A percentile compares a stretch with the other conserved stretches of the same genome.
Conservation (phyloP, 2,113 vertebrate genomes). For the Gallinago jamesoni region DNA sequence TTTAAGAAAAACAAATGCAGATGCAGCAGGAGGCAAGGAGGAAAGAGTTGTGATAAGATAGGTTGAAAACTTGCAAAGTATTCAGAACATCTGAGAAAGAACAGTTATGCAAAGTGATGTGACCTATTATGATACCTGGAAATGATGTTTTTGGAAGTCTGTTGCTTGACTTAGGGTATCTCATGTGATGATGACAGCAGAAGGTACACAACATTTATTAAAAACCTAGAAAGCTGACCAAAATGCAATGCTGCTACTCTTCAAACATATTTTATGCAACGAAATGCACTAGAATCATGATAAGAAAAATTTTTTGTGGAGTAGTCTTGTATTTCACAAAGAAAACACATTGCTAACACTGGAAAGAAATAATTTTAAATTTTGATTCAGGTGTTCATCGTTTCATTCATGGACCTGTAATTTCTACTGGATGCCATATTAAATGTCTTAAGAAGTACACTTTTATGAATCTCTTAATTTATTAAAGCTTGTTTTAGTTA, state of each 20-base stretch:
- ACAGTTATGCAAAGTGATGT: not conserved
- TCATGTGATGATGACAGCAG: not conserved
- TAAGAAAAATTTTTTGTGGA: not conserved
- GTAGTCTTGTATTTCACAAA: not conserved
- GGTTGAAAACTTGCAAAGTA: not conserved
- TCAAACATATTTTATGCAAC: not conserved
- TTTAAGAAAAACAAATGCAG: not conserved
- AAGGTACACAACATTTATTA: not conserved
- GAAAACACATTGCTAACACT: not conserved
- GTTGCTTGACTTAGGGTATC: not conserved
- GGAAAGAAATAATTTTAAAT: not conserved
- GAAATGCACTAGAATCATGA: not conserved
- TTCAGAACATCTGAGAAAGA: not conserved
- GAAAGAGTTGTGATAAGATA: not conserved
- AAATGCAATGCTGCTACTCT: not conserved
- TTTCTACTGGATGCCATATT: not conserved
- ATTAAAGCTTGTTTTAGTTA: not conserved
- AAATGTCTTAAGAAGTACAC: not conserved
- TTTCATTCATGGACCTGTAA: conserved; percentile 11
- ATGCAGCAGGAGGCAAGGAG: not conserved
- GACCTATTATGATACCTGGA: not conserved
- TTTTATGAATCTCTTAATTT: not conserved
- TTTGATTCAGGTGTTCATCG: not conserved
- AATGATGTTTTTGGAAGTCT: not conserved
- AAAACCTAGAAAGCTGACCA: not conserved